These are phyloP conservation scores for Corythaeola cristata DNA, from an alignment of 2,113 vertebrate species.

Conservation along the genomic window DNA sequence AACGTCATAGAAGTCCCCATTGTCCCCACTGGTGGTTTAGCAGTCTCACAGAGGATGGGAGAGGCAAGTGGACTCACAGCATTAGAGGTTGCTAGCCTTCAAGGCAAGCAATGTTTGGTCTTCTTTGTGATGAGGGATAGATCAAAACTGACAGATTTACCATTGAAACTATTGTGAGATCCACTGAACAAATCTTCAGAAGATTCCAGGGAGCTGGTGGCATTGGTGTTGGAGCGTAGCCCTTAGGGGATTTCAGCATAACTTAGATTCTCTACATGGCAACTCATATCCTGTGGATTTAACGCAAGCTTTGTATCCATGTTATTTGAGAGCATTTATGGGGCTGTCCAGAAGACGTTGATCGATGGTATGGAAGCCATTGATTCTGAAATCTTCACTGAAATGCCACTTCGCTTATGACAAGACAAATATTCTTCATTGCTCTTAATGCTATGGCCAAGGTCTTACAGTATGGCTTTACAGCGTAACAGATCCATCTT, in stretches of 20 bases:
- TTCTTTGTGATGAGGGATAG: not conserved
- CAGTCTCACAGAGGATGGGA: not conserved
- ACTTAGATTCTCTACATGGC: not conserved
- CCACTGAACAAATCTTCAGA: not conserved
- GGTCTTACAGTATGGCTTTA: not conserved
- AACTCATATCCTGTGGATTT: not conserved
- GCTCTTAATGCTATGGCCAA: not conserved
- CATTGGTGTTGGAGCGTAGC: not conserved
- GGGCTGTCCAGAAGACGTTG: not conserved
- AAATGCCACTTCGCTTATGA: not conserved
- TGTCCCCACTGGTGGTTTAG: not conserved
- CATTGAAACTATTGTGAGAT: not conserved
- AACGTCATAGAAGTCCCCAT: not conserved
- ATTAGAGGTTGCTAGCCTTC: not conserved
- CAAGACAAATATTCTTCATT: not conserved
- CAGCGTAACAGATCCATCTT: not conserved
- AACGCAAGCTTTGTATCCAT: not conserved
- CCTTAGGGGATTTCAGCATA: not conserved
- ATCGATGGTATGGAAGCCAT: not conserved
- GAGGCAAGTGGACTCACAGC: not conserved
- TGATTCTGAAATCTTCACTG: not conserved
- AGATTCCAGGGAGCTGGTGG: not conserved
- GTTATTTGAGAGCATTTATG: not conserved
- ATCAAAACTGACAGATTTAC: not conserved
- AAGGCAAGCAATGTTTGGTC: not conserved